Evolutionary conservation across 2,797 vertebrate species (phyloP).

Genomic region (Siniperca scherzeri): DNA sequence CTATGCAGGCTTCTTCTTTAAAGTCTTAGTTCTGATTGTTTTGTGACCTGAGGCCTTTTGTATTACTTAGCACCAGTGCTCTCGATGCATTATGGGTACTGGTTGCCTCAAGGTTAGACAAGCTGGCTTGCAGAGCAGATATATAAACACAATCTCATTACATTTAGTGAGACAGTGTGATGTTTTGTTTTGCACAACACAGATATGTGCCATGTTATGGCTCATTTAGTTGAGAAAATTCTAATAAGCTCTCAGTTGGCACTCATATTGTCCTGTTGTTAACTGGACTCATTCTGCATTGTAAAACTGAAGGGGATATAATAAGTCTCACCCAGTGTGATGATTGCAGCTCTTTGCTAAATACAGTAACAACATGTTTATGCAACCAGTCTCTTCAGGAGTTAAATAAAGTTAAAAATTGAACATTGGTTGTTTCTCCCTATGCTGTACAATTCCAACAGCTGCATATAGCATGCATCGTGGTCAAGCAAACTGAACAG

Average conservation of each 20-base stretch:
- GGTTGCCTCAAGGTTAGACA: slow-evolving; percentile 55
- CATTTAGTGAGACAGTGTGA: slow-evolving; percentile 34
- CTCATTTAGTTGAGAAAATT: slow-evolving; percentile 58
- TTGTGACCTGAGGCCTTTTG: slow-evolving; percentile 50
- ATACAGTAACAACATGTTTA: slow-evolving; percentile 9
- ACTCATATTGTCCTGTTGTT: slow-evolving; percentile 39
- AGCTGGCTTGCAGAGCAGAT: slow-evolving; percentile 43
- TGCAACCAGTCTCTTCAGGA: slow-evolving; percentile 6
- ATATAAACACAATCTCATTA: slow-evolving; percentile 63
- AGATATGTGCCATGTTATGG: slow-evolving; percentile 38
- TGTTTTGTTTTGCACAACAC: slow-evolving; percentile 38
- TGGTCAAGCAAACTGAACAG: slow-evolving; percentile 5
- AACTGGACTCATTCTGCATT: slow-evolving; percentile 31
- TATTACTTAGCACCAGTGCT: slow-evolving; percentile 29
- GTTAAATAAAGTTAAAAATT: slow-evolving; percentile 17
- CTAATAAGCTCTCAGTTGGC: slow-evolving; percentile 56
- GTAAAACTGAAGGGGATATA: neutral
- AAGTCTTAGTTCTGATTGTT: slow-evolving; percentile 40
- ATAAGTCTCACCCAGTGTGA: slow-evolving; percentile 5
- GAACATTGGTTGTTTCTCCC: slow-evolving; percentile 23
- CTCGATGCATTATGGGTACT: slow-evolving; percentile 16
- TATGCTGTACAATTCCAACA: neutral
- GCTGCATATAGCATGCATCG: slow-evolving; percentile 20
- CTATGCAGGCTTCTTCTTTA: slow-evolving; percentile 25
- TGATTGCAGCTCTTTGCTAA: slow-evolving; percentile 22